Evolutionary conservation across 2,113 vertebrate species (phyloP), one percentile per base, ranked within the genome.

Genomic region (Holacanthus passer): DNA sequence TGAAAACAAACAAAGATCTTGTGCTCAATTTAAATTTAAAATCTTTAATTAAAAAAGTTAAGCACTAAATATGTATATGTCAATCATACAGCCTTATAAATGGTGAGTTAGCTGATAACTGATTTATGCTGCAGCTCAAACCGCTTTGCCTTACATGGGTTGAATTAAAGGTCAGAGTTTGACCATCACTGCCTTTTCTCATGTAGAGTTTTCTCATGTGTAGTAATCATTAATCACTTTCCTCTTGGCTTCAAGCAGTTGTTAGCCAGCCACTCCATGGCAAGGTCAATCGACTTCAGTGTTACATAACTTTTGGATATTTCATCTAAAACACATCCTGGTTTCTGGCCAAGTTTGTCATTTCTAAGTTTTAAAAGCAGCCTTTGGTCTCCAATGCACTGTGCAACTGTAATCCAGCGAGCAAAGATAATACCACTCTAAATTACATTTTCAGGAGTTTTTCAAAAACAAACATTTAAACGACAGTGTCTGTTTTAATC

Each of bases 331-430:
- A 27, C 43, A 37, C 39, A 52, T 59, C 8, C 41, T 65, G 69
- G 22, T 47, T 27, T 55, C 2, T 0, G 2, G 77, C 60, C 31
- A 55, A 32, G 53, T 52, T 79, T 45, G 5, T 19, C 24, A n/a
- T 19, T n/a, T 73, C 20, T 48, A 50, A 41, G 9, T 77, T 62
- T 73, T 64, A 60, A 80, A 77, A 82, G 79, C 56, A 64, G 63
- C 63, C 16, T 31, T 3, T 13, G 45, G 22, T 20, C 37, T 62
- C 29, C 14, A 70, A 20, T 65, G 41, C 24, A 73, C 43, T 39
- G 29, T 60, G 20, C 50, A 67, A 59, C 11, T 50, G n/a, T 39
- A 52, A 50, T 27, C 4, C 47, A 69, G 37, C 0, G 0, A 62
- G 32, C 12, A 35, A 29, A 66, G 32, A 53, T 31, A 10, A 41